Percentiles rank a stretch among this genome's conserved stretches.
Evolutionary conservation across 1,140 invertebrate species (phyloP).

Genomic region (Drosophila persimilis): DNA sequence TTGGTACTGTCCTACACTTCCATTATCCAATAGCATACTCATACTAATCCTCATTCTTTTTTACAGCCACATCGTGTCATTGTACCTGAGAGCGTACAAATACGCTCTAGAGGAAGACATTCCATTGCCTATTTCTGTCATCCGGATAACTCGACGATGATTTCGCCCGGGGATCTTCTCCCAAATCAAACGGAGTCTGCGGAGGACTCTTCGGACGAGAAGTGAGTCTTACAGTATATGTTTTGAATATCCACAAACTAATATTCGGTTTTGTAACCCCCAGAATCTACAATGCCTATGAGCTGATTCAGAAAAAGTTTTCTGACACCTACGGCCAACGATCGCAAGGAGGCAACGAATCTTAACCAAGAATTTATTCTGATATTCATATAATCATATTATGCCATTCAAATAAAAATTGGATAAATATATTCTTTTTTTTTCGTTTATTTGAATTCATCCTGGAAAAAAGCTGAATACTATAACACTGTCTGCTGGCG

Average conservation of each 20-base stretch:
- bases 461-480: too few relatives aligned
- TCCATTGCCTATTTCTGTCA: conserved; percentile 91
- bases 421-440: too few relatives aligned
- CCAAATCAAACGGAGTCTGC: conserved; percentile 50
- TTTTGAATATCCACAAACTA: not conserved
- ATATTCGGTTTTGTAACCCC: not conserved
- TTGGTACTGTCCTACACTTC: conserved; percentile 84
- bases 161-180: conserved; percentile 83
- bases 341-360: conserved; percentile 15
- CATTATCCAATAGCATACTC: too few relatives aligned
- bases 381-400: not conserved
- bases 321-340: conserved; percentile 86
- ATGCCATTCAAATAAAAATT: not conserved
- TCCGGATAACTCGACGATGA: conserved; percentile 85
- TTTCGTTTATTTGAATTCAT: too few relatives aligned
- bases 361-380: not conserved
- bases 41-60: not conserved
- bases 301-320: conserved; percentile 88
- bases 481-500: too few relatives aligned
- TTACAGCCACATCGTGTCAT: conserved; percentile 88
- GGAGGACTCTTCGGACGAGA: conserved; percentile 70
- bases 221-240: conserved; percentile 46
- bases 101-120: conserved; percentile 86
- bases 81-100: conserved; percentile 86
- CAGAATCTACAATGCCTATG: conserved; percentile 87